Evolutionary conservation across 2,113 vertebrate genomes (phyloP), one percentile per base, ranked within the genome.

Genomic region (Rhinolophus sinicus): DNA sequence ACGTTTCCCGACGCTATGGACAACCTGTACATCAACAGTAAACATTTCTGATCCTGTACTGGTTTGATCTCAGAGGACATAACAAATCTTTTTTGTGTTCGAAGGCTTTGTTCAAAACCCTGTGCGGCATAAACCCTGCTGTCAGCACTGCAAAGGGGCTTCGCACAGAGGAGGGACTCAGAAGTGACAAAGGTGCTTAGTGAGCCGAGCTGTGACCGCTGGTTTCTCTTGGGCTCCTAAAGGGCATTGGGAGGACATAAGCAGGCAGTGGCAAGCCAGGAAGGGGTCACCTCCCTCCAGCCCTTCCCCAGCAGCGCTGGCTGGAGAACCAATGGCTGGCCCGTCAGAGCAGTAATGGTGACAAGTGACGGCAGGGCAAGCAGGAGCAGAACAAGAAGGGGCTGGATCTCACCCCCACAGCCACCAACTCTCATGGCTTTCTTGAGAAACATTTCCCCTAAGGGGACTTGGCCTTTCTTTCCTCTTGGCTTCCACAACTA

Each of bases 171-270:
- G 50, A 87, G 82, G 38, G 82, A 67, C 35, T 73, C 50, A 35
- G n/a, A 96, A 84, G 26, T 84, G 75, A 92, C 54, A 54, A 93
- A 94, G 77, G 76, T 84, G 76, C 54, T 88, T 85, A 38, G 12
- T 38, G 70, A 83, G 85, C 69, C n/a, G 16, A 24, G 33, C 22
- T 78, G 38, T 72, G 54, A 82, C 28, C 60, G 72, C 3, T 77
- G 44, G 44, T 64, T 65, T 89, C 54, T 80, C 93, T 78, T 28
- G 44, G 30, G 76, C n/a, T 87, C 44, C 70, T 2, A 38, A 82
- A 58, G 44, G 62, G 69, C 93, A 64, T 40, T 5, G 26, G 1
- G 5, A 88, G 38, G 44, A 64, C 8, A 35, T 24, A 78, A 86
- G 78, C 64, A 73, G 30, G 47, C 18, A 47, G 38, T 38, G 38